A percentile compares a stretch with the other conserved stretches of the same genome.
Conservation (phyloP, 2,888 invertebrate species). For the Idaea biselata region DNA sequence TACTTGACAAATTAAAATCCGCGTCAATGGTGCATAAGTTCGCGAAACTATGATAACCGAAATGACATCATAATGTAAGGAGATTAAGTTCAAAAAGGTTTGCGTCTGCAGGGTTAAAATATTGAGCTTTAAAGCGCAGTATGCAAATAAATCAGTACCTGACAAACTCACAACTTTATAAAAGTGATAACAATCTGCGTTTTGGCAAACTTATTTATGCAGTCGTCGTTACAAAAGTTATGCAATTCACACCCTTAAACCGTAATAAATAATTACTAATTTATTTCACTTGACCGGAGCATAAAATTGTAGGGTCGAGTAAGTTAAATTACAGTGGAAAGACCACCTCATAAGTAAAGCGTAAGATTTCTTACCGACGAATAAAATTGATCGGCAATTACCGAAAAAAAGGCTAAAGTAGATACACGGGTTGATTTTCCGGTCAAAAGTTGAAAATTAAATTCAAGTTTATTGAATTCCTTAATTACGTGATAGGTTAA, state of each 20-base stretch:
- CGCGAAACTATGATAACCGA: background rate
- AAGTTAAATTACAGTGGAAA: conserved; percentile 38
- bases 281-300: conserved; percentile 31
- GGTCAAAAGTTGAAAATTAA: conserved; percentile 30
- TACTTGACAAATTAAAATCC: conserved; percentile 27
- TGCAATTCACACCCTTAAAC: conserved; percentile 37
- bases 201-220: conserved; percentile 29
- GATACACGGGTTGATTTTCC: conserved; percentile 25
- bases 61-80: background rate
- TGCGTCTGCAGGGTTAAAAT: conserved; percentile 32
- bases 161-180: conserved; percentile 57
- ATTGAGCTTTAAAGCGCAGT: conserved; percentile 26
- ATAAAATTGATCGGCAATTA: conserved; percentile 55
- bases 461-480: conserved; percentile 48
- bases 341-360: conserved; percentile 55
- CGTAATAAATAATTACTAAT: conserved; percentile 29
- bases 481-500: conserved; percentile 42
- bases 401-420: conserved; percentile 30
- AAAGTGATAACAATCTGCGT: conserved; percentile 43
- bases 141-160: conserved; percentile 46
- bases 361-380: conserved; percentile 44
- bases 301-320: conserved; percentile 34
- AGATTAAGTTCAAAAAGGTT: conserved; percentile 6
- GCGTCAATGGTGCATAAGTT: conserved; percentile 14
- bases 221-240: conserved; percentile 19